phyloP scores from a whole-genome alignment of 2,888 invertebrate species.

The Pecten maximus region DNA sequence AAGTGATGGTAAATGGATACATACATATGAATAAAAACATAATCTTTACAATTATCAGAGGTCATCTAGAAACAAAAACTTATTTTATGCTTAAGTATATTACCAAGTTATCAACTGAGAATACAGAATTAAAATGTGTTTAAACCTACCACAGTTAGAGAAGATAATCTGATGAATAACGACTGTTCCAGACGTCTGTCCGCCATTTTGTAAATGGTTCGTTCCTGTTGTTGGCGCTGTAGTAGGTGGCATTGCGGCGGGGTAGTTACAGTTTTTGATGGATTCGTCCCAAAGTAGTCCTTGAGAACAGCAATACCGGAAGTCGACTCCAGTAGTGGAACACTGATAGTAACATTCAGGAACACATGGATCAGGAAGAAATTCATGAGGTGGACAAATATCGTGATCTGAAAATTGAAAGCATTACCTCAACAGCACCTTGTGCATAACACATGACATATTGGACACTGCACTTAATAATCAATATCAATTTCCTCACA shows the following conservation, averaged over 20 bases:
- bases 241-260: background rate
- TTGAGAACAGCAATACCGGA: slow-evolving; percentile 31
- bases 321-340: slow-evolving; percentile 35
- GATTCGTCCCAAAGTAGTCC: slow-evolving; percentile 44
- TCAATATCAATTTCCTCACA: no score
- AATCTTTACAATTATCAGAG: background rate
- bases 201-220: background rate
- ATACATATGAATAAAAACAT: background rate
- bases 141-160: background rate
- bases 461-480: no score
- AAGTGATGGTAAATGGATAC: background rate
- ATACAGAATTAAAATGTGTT: no score
- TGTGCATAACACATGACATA: no score
- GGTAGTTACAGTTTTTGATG: slow-evolving; percentile 45
- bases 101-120: background rate
- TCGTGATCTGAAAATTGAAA: background rate
- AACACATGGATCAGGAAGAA: background rate
- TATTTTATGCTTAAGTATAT: no score
- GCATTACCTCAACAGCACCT: no score
- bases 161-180: background rate
- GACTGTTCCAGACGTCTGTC: background rate
- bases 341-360: slow-evolving; percentile 45
- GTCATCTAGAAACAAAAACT: background rate
- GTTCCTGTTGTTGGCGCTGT: background rate
- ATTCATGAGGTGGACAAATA: background rate